These are phyloP conservation scores for Mimas tiliae DNA, from an alignment of 2,888 invertebrate genomes.

Conservation along the genomic window DNA sequence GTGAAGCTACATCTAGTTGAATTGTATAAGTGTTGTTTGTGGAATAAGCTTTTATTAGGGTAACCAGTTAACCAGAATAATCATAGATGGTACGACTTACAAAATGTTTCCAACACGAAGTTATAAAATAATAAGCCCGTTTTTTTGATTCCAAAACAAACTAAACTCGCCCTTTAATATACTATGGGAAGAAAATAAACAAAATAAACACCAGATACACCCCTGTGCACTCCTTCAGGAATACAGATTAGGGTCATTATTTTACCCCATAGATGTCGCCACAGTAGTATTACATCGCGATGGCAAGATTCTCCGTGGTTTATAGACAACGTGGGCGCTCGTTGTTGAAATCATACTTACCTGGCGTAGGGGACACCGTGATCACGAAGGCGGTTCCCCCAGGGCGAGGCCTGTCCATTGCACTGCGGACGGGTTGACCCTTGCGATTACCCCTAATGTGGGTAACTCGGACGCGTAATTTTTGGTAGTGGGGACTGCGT, in stretches of 20 bases:
- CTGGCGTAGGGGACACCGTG: conserved; percentile 63
- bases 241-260: too few relatives aligned
- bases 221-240: too few relatives aligned
- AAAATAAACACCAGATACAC: too few relatives aligned
- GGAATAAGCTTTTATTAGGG: neutral
- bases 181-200: too few relatives aligned
- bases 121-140: too few relatives aligned
- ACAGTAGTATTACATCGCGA: conserved; percentile 36
- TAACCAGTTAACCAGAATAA: neutral
- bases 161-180: too few relatives aligned
- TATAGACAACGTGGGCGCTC: conserved; percentile 30
- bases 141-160: too few relatives aligned
- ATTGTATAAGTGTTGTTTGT: neutral
- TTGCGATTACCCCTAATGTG: conserved; percentile 61
- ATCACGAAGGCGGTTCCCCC: conserved; percentile 62
- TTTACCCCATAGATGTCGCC: neutral
- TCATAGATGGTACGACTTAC: neutral
- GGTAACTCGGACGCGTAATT: conserved; percentile 62
- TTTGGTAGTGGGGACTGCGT: conserved; percentile 64
- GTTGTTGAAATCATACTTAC: conserved; percentile 49
- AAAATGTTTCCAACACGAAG: too few relatives aligned
- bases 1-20: neutral
- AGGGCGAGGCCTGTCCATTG: conserved; percentile 59
- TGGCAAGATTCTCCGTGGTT: conserved; percentile 38
- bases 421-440: conserved; percentile 62